phyloP scores from a whole-genome alignment of 2,113 vertebrate genomes.

The Serinus canaria region DNA sequence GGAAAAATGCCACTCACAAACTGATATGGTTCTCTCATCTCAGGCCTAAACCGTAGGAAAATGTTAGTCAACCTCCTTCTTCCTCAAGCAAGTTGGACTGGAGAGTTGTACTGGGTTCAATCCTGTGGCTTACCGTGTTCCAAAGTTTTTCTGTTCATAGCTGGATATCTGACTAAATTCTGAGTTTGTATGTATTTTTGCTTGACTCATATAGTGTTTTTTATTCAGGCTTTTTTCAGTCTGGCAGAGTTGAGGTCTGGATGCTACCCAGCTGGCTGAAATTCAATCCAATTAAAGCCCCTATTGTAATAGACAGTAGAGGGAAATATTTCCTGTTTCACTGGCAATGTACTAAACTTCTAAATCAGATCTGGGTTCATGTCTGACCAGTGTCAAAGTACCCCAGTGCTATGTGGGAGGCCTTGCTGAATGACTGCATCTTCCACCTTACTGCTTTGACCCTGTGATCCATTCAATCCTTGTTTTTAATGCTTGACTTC shows the following conservation, averaged over 20 bases:
- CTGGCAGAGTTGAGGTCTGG: not conserved
- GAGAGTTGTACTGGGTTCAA: not conserved
- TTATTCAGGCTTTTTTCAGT: not conserved
- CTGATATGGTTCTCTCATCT: not conserved
- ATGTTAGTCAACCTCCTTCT: not conserved
- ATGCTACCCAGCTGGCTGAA: not conserved
- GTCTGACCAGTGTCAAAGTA: not conserved
- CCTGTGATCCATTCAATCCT: not conserved
- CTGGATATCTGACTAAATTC: not conserved
- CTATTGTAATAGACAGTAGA: not conserved
- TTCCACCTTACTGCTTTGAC: not conserved
- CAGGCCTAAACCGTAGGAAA: not conserved
- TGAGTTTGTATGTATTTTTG: not conserved
- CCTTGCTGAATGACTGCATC: not conserved
- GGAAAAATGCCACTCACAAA: not conserved
- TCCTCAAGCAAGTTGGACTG: not conserved
- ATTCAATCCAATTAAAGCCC: not conserved
- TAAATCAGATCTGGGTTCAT: not conserved
- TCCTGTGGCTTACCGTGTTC: not conserved
- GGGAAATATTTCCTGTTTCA: not conserved
- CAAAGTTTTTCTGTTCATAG: not conserved
- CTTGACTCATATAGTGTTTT: not conserved
- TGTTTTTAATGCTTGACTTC: not conserved
- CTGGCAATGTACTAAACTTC: not conserved
- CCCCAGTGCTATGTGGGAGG: not conserved